Conservation (phyloP, 2,797 vertebrate genomes). For the Otus scops region DNA sequence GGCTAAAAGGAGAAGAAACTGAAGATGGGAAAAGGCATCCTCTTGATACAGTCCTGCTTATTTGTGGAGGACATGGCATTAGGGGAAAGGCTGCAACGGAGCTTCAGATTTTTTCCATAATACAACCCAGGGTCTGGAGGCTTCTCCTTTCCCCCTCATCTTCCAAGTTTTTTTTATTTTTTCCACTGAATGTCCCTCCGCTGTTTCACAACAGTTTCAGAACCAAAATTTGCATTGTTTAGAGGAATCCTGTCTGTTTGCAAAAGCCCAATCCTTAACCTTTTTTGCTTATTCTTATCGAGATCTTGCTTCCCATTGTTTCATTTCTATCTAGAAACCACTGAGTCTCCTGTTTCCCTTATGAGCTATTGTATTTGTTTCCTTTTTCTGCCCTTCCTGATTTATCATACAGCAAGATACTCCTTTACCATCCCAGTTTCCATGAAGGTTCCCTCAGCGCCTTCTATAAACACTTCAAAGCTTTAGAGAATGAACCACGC, state of each 20-base stretch:
- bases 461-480: constrained; percentile 14
- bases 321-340: background rate
- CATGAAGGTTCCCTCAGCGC: background rate
- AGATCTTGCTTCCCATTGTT: background rate
- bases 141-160: background rate
- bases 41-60: background rate
- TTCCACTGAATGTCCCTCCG: background rate
- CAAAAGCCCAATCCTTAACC: background rate
- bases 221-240: background rate
- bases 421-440: background rate
- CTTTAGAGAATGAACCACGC: background rate
- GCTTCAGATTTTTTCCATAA: background rate
- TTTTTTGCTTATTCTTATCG: background rate
- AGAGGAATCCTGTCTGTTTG: background rate
- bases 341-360: background rate
- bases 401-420: background rate
- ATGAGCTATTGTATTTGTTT: background rate
- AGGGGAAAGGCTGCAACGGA: background rate
- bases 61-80: accelerated
- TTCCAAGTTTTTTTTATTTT: background rate
- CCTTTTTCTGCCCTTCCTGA: background rate
- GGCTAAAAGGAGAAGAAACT: background rate
- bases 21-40: background rate
- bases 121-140: background rate
- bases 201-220: background rate